These are phyloP conservation scores for Xanthorhoe spadicearia DNA, from an alignment of 2,888 invertebrate species.

Conservation along the genomic window DNA sequence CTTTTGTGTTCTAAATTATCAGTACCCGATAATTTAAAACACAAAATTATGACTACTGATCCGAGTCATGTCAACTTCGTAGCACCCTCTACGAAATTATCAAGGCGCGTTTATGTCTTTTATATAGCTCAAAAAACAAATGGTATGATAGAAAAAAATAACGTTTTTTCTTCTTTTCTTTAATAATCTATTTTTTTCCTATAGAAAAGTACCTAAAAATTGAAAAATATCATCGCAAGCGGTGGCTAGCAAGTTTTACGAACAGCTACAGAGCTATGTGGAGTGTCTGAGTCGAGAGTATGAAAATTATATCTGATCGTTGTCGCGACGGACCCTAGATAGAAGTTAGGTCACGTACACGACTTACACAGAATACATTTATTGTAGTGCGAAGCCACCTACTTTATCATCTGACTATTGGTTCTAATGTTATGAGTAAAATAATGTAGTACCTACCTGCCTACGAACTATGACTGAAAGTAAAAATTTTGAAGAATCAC, in stretches of 20 bases:
- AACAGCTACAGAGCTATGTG: constrained; percentile 5
- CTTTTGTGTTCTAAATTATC: too few relatives aligned
- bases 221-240: not conserved
- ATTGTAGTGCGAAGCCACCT: not conserved
- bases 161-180: too few relatives aligned
- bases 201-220: too few relatives aligned
- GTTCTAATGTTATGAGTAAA: too few relatives aligned
- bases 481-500: too few relatives aligned
- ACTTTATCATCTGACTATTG: not conserved
- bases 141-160: too few relatives aligned
- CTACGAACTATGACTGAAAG: not conserved
- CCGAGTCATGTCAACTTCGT: constrained; percentile 3
- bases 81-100: constrained; percentile 20
- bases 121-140: not conserved
- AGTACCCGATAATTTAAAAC: too few relatives aligned
- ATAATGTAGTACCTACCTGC: too few relatives aligned
- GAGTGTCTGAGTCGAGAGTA: constrained; percentile 14
- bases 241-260: not conserved
- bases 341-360: constrained; percentile 19
- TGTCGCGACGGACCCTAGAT: constrained; percentile 1
- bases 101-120: constrained; percentile 21
- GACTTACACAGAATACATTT: not conserved
- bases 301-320: constrained; percentile 45
- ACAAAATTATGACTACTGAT: too few relatives aligned
- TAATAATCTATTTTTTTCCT: too few relatives aligned